A percentile compares a stretch with the other conserved stretches of the same genome.
These are phyloP conservation scores for Enoplosus armatus DNA, from an alignment of 2,797 vertebrate species.

Conservation along the genomic window DNA sequence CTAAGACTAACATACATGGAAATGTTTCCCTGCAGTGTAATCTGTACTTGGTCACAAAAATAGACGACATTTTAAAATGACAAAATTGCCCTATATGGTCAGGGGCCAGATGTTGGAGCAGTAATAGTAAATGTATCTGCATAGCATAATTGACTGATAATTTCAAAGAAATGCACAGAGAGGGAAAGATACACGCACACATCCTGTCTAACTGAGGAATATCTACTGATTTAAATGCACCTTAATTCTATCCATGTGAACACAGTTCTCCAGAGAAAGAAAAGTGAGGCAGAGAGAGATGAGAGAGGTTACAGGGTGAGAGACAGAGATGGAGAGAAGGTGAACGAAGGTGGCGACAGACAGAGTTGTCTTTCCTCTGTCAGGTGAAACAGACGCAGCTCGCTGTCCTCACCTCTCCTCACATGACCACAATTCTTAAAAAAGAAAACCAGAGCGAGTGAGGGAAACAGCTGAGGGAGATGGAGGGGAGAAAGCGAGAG, in stretches of 20 bases:
- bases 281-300: background rate
- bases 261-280: background rate
- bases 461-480: background rate
- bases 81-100: background rate
- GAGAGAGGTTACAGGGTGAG: slow-evolving; percentile 2
- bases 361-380: slow-evolving; percentile 50
- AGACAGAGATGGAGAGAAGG: slow-evolving; percentile 17
- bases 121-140: background rate
- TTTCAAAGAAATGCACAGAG: background rate
- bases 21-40: background rate
- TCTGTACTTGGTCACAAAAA: background rate
- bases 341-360: slow-evolving; percentile 10
- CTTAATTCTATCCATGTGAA: background rate
- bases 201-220: background rate
- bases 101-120: background rate
- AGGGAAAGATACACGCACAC: background rate
- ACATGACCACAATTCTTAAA: slow-evolving; percentile 52
- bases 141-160: background rate
- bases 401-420: slow-evolving; percentile 57
- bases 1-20: background rate
- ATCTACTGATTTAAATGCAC: background rate
- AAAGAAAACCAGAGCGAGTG: slow-evolving; percentile 17
- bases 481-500: slow-evolving; percentile 15
- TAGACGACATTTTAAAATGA: background rate
- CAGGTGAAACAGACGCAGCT: slow-evolving; percentile 53